Evolutionary conservation across 2,888 invertebrate species (phyloP).

Genomic region (Petrolisthes manimaculis): DNA sequence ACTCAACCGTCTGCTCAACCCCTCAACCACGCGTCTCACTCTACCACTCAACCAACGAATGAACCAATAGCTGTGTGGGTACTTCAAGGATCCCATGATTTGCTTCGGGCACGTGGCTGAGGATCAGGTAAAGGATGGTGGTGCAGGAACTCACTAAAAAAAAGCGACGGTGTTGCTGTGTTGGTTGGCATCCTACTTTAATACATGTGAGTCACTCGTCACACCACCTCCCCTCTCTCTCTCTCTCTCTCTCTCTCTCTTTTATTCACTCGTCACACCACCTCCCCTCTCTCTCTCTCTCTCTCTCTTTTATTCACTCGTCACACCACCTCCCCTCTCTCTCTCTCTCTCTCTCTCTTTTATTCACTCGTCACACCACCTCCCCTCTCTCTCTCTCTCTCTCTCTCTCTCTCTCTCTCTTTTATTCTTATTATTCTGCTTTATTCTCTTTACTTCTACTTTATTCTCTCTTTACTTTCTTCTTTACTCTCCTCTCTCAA

Average conservation of each 20-base stretch:
- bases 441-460: not conserved
- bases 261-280: too few relatives aligned
- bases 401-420: not conserved
- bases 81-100: constrained; percentile 88
- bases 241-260: constrained; percentile 2
- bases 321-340: too few relatives aligned
- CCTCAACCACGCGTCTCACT: too few relatives aligned
- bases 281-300: too few relatives aligned
- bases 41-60: too few relatives aligned
- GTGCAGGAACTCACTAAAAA: constrained; percentile 29
- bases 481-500: not conserved
- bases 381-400: not conserved
- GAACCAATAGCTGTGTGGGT: constrained; percentile 82
- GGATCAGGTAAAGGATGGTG: constrained; percentile 77
- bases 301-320: too few relatives aligned
- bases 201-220: constrained; percentile 29
- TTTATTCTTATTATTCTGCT: not conserved
- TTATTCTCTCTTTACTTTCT: not conserved
- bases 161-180: constrained; percentile 37
- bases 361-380: too few relatives aligned
- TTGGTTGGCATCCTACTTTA: constrained; percentile 46
- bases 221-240: not conserved
- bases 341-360: too few relatives aligned
- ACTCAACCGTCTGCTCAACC: not conserved
- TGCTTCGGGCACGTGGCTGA: constrained; percentile 88